phyloP scores from a whole-genome alignment of 2,888 invertebrate genomes.

The Heteromurus nitidus region DNA sequence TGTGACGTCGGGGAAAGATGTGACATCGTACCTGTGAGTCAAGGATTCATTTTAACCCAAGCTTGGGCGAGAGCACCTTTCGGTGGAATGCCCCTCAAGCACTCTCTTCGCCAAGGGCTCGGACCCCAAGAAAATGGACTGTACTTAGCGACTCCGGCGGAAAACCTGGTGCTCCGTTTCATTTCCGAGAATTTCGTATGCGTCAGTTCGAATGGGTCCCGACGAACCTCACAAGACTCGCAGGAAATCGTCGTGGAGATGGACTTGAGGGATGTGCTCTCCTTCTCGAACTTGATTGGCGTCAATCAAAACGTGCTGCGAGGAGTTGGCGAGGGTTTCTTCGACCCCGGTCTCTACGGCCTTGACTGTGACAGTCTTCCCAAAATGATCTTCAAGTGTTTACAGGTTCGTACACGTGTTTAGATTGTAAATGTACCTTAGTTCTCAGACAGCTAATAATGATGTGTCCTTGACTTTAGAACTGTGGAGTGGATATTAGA shows the following conservation, averaged over 20 bases:
- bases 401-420: constrained; percentile 76
- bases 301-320: constrained; percentile 73
- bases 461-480: constrained; percentile 73
- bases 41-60: constrained; percentile 72
- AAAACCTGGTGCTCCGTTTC: constrained; percentile 73
- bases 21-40: constrained; percentile 73
- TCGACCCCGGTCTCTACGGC: constrained; percentile 79
- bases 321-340: constrained; percentile 77
- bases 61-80: constrained; percentile 70
- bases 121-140: constrained; percentile 74
- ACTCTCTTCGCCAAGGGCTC: constrained; percentile 72
- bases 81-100: constrained; percentile 71
- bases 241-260: constrained; percentile 73
- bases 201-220: constrained; percentile 64
- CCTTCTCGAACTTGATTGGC: constrained; percentile 72
- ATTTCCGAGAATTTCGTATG: constrained; percentile 74
- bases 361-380: constrained; percentile 79
- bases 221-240: constrained; percentile 72
- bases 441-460: too few relatives aligned
- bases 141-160: constrained; percentile 72
- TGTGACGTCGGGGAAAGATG: constrained; percentile 79
- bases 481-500: constrained; percentile 79
- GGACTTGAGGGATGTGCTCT: constrained; percentile 73
- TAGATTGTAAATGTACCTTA: neutral
- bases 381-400: constrained; percentile 78